Evolutionary conservation across 1,140 invertebrate genomes (phyloP).

Genomic region (Glomeris maerens): DNA sequence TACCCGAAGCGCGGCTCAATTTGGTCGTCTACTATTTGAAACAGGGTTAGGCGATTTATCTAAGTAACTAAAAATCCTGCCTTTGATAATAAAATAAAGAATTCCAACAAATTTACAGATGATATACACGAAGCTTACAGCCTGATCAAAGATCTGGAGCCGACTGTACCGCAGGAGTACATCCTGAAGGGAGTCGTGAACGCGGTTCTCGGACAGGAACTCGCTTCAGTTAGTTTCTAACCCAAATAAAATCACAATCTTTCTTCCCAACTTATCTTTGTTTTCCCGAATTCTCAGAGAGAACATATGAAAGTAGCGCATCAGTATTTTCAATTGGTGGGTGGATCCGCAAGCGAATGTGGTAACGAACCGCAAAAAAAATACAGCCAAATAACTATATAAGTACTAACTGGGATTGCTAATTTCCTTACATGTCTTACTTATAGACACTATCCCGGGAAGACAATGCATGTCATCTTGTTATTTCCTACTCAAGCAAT

Average conservation of each 20-base stretch:
- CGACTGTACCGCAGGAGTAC: slow-evolving; percentile 86
- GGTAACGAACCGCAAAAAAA: too few relatives aligned
- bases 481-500: slow-evolving; percentile 85
- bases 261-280: background rate
- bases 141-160: slow-evolving; percentile 81
- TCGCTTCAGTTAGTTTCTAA: slow-evolving; percentile 53
- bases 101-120: too few relatives aligned
- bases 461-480: slow-evolving; percentile 95
- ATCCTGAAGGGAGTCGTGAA: slow-evolving; percentile 94
- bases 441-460: slow-evolving; percentile 36
- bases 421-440: too few relatives aligned
- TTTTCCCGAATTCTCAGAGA: slow-evolving; percentile 42
- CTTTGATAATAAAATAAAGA: too few relatives aligned
- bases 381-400: too few relatives aligned
- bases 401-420: too few relatives aligned
- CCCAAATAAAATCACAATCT: background rate
- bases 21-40: slow-evolving; percentile 88
- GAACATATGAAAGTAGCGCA: slow-evolving; percentile 89
- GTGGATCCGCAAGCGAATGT: slow-evolving; percentile 87
- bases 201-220: slow-evolving; percentile 81
- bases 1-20: slow-evolving; percentile 92
- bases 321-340: slow-evolving; percentile 91
- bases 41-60: slow-evolving; percentile 51
- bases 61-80: too few relatives aligned
- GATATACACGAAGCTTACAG: slow-evolving; percentile 79